Base-by-base conservation (phyloP, 2,888 invertebrate genomes). In the Schrankia costaestrigalis region DNA sequence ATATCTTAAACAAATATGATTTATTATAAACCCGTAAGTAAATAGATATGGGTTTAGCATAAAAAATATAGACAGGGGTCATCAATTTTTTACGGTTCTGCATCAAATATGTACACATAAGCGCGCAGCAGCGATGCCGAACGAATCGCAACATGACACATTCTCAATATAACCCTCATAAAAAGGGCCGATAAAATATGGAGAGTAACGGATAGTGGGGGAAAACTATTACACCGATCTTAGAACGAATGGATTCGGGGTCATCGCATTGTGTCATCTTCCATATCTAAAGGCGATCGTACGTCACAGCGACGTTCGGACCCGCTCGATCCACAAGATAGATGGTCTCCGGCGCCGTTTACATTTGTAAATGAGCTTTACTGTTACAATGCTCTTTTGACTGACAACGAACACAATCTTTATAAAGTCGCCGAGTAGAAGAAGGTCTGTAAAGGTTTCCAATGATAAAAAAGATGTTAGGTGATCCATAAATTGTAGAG, bases 201-300 rank as follows among this genome's bases (percentile, higher is more conserved):
- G 73, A 74, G 70, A 78, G 71, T 60, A 66, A 66, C 66, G 65
- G 68, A 68, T 67, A 64, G 69, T 63, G 63, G 65, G 63, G 64
- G 67, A 64, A 76, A 78, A 77, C 78, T 78, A 78, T 78, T 78
- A 78, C 74, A 53, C 45, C 63, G 68, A 59, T 62, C 71, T 70
- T 63, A 63, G 62, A 54, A 63, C 69, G 71, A 78, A 78, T 74
- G 71, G 77, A 74, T 76, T 71, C 64, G 74, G 80, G 83, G 79
- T 76, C 80, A 82, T 80, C 79, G 72, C 71, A 74, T 80, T 80
- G 83, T 78, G 78, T 79, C 84, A 78, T 79, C 78, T 76, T 65
- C 57, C 69, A 73, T 79, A 79, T 80, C 78, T 73, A 57, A 62
- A 69, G 64, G 67, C 63, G 70, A 74, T 73, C 76, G 73, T 73